phyloP scores from a whole-genome alignment of 2,797 vertebrate species.

The Neomorphus geoffroyi region DNA sequence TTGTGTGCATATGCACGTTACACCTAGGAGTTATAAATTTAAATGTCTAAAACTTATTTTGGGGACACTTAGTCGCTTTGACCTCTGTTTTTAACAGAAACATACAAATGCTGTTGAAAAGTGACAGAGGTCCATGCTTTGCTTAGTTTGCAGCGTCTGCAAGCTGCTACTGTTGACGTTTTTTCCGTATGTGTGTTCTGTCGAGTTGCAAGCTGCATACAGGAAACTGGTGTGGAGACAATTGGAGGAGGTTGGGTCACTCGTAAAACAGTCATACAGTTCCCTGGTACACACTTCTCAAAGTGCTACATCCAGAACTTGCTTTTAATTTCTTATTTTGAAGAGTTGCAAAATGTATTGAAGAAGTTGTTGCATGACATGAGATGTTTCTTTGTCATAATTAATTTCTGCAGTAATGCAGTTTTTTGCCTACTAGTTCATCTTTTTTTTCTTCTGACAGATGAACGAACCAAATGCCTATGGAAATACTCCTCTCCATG shows the following conservation, averaged over 20 bases:
- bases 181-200: background rate
- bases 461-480: slow-evolving; percentile 98
- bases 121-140: background rate
- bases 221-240: slow-evolving; percentile 12
- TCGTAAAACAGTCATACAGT: background rate
- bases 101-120: background rate
- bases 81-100: background rate
- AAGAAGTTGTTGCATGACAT: background rate
- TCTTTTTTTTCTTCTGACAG: slow-evolving; percentile 65
- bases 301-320: background rate
- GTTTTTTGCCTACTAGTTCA: background rate
- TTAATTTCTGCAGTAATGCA: background rate
- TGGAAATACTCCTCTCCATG: slow-evolving; percentile 95
- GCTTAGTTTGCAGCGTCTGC: background rate
- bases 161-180: background rate
- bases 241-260: background rate
- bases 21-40: background rate
- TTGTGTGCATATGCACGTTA: background rate
- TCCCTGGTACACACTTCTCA: background rate
- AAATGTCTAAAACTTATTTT: background rate
- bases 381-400: background rate
- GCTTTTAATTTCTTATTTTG: background rate
- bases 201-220: background rate
- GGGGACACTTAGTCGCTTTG: background rate
- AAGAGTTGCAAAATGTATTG: background rate